These are phyloP conservation scores for Myodes glareolus DNA, from an alignment of 2,113 vertebrate species.

Conservation along the genomic window DNA sequence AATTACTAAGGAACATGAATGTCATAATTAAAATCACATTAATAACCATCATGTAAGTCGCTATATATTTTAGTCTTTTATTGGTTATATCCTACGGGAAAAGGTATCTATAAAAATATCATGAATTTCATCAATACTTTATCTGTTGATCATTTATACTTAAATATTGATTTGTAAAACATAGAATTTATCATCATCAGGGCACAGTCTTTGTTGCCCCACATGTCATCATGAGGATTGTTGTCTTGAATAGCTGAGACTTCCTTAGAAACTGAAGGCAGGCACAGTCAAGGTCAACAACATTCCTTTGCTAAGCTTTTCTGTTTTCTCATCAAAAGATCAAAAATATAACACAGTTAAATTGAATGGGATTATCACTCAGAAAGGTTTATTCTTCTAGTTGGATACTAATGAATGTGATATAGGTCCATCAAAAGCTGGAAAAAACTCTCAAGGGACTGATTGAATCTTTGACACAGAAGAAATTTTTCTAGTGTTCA, in stretches of 20 bases:
- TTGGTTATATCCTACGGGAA: not conserved
- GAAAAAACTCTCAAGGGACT: not conserved
- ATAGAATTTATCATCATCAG: not conserved
- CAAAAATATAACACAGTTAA: not conserved
- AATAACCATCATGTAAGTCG: not conserved
- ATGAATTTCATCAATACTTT: constrained; percentile 2
- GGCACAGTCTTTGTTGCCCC: not conserved
- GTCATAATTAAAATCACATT: not conserved
- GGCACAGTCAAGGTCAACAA: not conserved
- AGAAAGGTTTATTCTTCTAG: not conserved
- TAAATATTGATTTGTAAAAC: not conserved
- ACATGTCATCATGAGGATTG: not conserved
- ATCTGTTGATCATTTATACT: not conserved
- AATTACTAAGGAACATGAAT: not conserved
- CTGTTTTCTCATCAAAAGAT: not conserved
- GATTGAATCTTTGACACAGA: not conserved
- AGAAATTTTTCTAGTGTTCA: not conserved
- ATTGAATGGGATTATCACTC: not conserved
- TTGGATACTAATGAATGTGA: not conserved
- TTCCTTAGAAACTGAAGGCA: constrained; percentile 37
- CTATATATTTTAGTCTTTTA: constrained; percentile 19
- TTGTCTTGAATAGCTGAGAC: constrained; percentile 30
- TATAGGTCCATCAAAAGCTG: not conserved
- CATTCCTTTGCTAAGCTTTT: constrained; percentile 1
- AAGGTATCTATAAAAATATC: not conserved